Percentiles rank a stretch among this genome's conserved stretches.
Evolutionary conservation across 2,797 vertebrate species (phyloP).

Genomic region (Melopsittacus undulatus): DNA sequence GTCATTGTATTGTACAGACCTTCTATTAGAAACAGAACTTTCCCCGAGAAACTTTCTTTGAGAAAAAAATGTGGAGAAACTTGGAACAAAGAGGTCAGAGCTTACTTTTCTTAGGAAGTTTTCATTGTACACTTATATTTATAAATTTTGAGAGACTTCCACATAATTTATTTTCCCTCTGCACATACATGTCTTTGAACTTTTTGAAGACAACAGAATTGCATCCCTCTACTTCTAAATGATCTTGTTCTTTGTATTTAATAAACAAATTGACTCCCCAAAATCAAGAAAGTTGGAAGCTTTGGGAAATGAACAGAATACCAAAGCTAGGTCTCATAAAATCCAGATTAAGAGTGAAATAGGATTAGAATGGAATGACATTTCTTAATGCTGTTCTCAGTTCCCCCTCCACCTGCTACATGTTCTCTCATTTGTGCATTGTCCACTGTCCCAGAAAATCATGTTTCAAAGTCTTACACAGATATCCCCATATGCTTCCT

Average conservation of each 20-base stretch:
- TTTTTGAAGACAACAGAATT: neutral
- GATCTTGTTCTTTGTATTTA: neutral
- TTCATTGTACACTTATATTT: neutral
- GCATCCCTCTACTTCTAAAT: neutral
- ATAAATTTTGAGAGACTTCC: neutral
- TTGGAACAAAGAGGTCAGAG: neutral
- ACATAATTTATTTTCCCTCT: neutral
- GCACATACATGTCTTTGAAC: neutral
- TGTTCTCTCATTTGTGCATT: neutral
- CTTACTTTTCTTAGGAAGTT: neutral
- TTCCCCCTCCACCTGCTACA: accelerated
- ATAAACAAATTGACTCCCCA: neutral
- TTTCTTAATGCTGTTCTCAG: neutral
- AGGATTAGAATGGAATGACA: neutral
- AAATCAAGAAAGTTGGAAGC: neutral
- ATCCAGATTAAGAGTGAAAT: neutral
- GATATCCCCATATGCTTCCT: neutral
- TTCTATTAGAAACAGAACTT: neutral
- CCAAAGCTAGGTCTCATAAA: neutral
- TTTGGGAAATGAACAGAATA: neutral
- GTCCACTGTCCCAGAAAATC: neutral
- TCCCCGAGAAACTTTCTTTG: neutral
- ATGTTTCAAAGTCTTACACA: neutral
- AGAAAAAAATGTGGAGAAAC: neutral
- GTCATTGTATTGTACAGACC: neutral